Evolutionary conservation across 2,797 vertebrate genomes (phyloP).

Genomic region (Poecilia velifera): DNA sequence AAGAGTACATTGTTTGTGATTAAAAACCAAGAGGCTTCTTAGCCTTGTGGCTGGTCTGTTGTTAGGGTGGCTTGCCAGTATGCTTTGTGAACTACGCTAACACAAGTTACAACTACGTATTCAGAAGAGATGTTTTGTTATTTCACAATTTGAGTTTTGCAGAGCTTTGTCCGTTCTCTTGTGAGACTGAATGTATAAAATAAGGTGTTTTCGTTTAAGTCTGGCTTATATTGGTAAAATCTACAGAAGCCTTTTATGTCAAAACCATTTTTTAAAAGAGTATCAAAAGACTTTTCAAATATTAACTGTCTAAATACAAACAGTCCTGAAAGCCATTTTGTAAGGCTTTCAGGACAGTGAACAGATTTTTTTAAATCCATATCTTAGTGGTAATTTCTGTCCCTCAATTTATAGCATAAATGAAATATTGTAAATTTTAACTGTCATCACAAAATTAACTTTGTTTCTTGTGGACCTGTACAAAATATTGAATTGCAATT

Average conservation of each 20-base stretch:
- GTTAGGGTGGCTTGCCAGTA: slow-evolving; percentile 9
- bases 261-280: neutral
- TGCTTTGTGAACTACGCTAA: slow-evolving; percentile 12
- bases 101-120: neutral
- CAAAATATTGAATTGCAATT: neutral
- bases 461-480: neutral
- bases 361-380: neutral
- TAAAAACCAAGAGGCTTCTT: neutral
- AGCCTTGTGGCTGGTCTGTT: neutral
- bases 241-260: neutral
- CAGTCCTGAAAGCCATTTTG: neutral
- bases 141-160: neutral
- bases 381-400: neutral
- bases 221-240: neutral
- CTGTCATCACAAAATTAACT: neutral
- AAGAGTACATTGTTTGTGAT: neutral
- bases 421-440: neutral
- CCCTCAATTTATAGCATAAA: neutral
- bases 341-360: neutral
- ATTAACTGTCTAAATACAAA: too few relatives aligned
- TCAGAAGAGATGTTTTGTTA: neutral
- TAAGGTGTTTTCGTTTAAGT: neutral
- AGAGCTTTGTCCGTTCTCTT: neutral
- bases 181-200: neutral
- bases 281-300: neutral